Evolutionary conservation across 1,140 invertebrate species (phyloP), one percentile per base, ranked within the genome.

Genomic region (Neotoxoptera formosana): DNA sequence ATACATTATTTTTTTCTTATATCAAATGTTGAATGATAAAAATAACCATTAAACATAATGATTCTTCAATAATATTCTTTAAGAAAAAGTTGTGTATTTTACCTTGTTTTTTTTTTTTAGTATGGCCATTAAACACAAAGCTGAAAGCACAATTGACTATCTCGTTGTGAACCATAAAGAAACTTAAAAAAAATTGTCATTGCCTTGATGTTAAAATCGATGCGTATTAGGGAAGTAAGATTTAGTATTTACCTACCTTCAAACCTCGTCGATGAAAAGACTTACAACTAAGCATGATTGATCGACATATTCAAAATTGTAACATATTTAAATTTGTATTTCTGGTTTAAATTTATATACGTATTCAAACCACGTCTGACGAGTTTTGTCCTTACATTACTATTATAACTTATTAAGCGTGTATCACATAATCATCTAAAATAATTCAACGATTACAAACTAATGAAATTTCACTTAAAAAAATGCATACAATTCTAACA

Each of bases 31-130:
- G 1, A 86, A 88, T 53, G 21, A 53, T 51, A 0, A 51, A 51
- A n/a, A 76, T 51, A 88, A 34, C 87, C 87, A 88, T 88, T 88
- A 51, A 51, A 34, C 3, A 51, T 34, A 88, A 88, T 53, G 48
- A 53, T 20, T 53, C 47, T 34, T 53, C n/a, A 53, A 88, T 51
- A 51, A 88, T 88, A 88, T 51, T 88, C 20, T 88, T 20, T 88
- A 34, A 45, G 25, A n/a, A 88, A 45, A 30, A 45, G 14, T 25
- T 14, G 21, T 36, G 14, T 20, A 23, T 23, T 53, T 8, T 11
- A 53, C n/a, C 1, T 47, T 45, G 20, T 14, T 14, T 7, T 36
- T 25, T 84, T 48, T 34, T 51, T 53, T 47, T 87, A 25, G 20
- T 51, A 36, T 48, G 14, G 20, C 17, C n/a, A 51, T 34, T 88